Evolutionary conservation across 2,888 invertebrate genomes (phyloP), one percentile per base, ranked within the genome.

Genomic region (Hypena proboscidalis): DNA sequence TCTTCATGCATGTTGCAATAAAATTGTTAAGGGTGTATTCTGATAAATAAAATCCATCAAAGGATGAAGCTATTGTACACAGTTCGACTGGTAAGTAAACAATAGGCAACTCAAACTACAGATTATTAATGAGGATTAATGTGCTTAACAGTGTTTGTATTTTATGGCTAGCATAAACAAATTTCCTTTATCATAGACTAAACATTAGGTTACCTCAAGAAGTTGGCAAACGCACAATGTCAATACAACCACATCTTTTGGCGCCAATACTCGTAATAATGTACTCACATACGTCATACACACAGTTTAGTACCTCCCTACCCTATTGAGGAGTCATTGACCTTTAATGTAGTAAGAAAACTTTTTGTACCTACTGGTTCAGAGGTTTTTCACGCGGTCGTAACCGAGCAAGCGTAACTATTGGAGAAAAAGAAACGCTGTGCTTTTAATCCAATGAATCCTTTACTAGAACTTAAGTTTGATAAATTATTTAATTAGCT

Each of bases 1-100:
- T 21, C 21, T 21, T 21, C 8, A 21, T 21, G 21, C 21, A 21
- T 21, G 21, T n/a, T 21, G n/a, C n/a, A n/a, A n/a, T n/a, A n/a
- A 22, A 22, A 22, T 4, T n/a, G n/a, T n/a, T n/a, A n/a, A n/a
- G n/a, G n/a, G n/a, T n/a, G n/a, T n/a, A n/a, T n/a, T n/a, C n/a
- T n/a, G 3, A 23, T 8, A 8, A 23, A 23, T n/a, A 3, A n/a
- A 23, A 23, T 15, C 2, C 13, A 27, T 2, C 15, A 5, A 4
- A 13, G 5, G 25, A 13, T 30, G 42, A 45, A 46, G 40, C 37
- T 45, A 53, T 43, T 62, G 63, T 34, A 36, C 40, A 33, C 42
- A 41, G 39, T 17, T 26, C 26, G 31, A 23, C 15, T 39, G 57
- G 57, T 58, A 62, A 58, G 57, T 58, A 62, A 13, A 33, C 30